phyloP scores from a whole-genome alignment of 1,140 invertebrate species.

The Drosophila kanapiae region DNA sequence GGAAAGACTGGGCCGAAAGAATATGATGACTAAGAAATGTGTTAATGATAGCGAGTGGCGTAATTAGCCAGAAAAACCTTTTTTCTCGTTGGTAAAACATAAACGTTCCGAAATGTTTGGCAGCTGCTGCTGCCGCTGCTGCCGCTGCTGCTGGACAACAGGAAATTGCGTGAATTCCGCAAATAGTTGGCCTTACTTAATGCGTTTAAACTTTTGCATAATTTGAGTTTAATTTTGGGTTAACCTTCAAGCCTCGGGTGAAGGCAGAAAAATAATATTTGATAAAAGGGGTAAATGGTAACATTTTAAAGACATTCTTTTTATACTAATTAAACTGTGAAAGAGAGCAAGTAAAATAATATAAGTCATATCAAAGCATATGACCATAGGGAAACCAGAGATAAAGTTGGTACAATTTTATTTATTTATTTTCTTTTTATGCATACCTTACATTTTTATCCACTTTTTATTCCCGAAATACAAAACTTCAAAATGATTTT shows the following conservation, averaged over 20 bases:
- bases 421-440: background rate
- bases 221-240: conserved; percentile 18
- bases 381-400: too few species aligned
- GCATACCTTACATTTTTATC: background rate
- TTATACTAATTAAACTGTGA: background rate
- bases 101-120: conserved; percentile 40
- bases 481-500: background rate
- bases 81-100: conserved; percentile 38
- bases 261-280: conserved; percentile 3
- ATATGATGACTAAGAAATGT: conserved; percentile 74
- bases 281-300: background rate
- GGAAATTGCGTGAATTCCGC: conserved; percentile 62
- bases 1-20: conserved; percentile 36
- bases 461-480: background rate
- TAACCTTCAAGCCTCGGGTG: conserved; percentile 23
- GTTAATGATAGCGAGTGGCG: conserved; percentile 70
- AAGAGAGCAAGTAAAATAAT: background rate
- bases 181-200: conserved; percentile 29
- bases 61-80: conserved; percentile 61
- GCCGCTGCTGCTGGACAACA: conserved; percentile 27
- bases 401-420: too few species aligned
- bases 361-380: too few species aligned
- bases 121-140: conserved; percentile 8
- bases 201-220: conserved; percentile 28
- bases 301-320: background rate